Evolutionary conservation across 2,888 invertebrate species (phyloP), one percentile per base, ranked within the genome.

Genomic region (Phengaris arion): DNA sequence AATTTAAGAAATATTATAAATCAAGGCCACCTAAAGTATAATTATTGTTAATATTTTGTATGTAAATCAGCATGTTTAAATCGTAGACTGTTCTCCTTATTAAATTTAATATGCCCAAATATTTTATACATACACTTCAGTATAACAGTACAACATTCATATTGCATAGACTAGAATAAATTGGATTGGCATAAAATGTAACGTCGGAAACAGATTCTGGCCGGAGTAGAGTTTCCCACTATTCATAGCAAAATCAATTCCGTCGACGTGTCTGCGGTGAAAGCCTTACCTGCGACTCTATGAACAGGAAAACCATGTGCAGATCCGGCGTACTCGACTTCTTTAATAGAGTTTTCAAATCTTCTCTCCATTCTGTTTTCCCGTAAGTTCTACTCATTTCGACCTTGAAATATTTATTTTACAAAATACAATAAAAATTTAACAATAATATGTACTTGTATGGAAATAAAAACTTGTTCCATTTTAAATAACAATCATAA

Each of bases 321-420:
- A 97, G 94, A 81, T 98, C 98, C 0, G 97, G 96, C 15, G 96
- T 95, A 78, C 98, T 97, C 0, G 97, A 95, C 90, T 96, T 98
- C 78, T 94, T 94, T 74, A 98, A 87, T 79, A 98, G 96, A 68
- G 92, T 91, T 87, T 98, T 98, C 70, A 99, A 92, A 87, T 99
- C 98, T 87, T 98, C 98, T 81, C 97, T 96, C 98, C 98, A 99
- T 85, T 98, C 98, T 79, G 91, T 94, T 72, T 94, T 94, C 0
- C 97, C 96, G 87, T 98, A 99, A 59, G 96, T 96, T 85, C 98
- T 95, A 73, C 97, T 97, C 86, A 99, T 97, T 94, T 98, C 98
- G 59, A 98, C 97, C 96, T 98, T 94, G 13, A 79, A 75, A 76
- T 78, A 78, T 76, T 68, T 75, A 12, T 52, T 12, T 12, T 48